Percentiles rank a stretch among this genome's conserved stretches.
Conservation (phyloP, 2,113 vertebrate species). For the Cyrtonyx montezumae region DNA sequence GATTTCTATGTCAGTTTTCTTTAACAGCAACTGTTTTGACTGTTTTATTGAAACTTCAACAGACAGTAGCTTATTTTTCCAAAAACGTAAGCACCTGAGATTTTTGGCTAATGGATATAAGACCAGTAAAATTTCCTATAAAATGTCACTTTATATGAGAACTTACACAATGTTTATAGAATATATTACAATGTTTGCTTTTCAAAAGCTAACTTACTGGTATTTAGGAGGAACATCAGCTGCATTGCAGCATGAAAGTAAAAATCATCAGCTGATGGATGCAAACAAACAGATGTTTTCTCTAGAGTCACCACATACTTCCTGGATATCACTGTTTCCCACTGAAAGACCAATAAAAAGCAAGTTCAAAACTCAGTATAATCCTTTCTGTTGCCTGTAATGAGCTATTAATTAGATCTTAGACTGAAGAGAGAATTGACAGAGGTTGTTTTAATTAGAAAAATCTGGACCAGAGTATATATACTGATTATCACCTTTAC, state of each 20-base stretch:
- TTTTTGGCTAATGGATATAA: constrained; percentile 78
- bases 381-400: constrained; percentile 13
- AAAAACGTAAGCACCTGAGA: constrained; percentile 76
- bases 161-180: constrained; percentile 72
- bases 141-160: constrained; percentile 75
- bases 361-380: not conserved
- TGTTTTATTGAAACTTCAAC: constrained; percentile 78
- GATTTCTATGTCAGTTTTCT: constrained; percentile 70
- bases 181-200: constrained; percentile 50
- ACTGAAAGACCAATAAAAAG: constrained; percentile 7
- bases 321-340: not conserved
- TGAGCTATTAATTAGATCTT: not conserved
- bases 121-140: constrained; percentile 76
- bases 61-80: constrained; percentile 82
- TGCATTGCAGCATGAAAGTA: constrained; percentile 33
- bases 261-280: constrained; percentile 35
- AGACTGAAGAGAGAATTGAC: not conserved
- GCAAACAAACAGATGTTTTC: constrained; percentile 14
- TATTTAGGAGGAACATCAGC: constrained; percentile 32
- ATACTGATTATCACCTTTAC: not conserved
- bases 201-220: constrained; percentile 42
- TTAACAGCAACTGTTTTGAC: constrained; percentile 64
- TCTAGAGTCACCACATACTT: constrained; percentile 6
- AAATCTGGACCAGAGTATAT: not conserved
- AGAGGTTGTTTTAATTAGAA: not conserved